Evolutionary conservation across 2,888 invertebrate species (phyloP).

Genomic region (Helobdella robusta): DNA sequence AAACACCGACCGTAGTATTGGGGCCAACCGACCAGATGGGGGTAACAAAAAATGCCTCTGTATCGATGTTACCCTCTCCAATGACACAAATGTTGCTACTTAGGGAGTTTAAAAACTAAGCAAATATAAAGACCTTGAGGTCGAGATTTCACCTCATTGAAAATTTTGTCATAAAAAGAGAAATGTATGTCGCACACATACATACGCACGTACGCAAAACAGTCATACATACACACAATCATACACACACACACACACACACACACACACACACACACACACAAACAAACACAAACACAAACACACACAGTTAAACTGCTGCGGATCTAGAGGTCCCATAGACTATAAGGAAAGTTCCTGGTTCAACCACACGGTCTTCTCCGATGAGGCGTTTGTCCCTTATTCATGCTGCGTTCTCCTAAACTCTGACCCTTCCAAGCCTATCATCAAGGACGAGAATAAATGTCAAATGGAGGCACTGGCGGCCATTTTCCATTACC

Average conservation of each 20-base stretch:
- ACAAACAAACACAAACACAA: neutral
- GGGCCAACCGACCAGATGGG: no score
- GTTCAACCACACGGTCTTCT: constrained; percentile 28
- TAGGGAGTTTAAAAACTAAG: no score
- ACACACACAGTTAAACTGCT: constrained; percentile 22
- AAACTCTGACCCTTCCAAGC: constrained; percentile 10
- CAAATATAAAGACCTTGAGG: no score
- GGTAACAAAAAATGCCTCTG: no score
- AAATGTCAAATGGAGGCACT: constrained; percentile 23
- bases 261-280: neutral
- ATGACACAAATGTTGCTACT: no score
- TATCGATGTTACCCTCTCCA: no score
- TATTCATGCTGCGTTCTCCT: constrained; percentile 24
- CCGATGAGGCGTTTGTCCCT: constrained; percentile 21
- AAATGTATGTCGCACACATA: no score
- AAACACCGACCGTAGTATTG: no score
- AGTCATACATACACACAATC: no score
- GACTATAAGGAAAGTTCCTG: constrained; percentile 30
- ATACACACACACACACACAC: neutral
- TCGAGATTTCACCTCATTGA: no score
- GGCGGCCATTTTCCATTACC: constrained; percentile 17
- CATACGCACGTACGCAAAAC: no score
- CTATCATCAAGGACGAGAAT: constrained; percentile 18
- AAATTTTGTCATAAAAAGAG: no score
- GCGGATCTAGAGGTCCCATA: constrained; percentile 25